These are phyloP conservation scores for Listrodromus nycthemerus DNA, from an alignment of 2,888 invertebrate genomes.

Conservation along the genomic window DNA sequence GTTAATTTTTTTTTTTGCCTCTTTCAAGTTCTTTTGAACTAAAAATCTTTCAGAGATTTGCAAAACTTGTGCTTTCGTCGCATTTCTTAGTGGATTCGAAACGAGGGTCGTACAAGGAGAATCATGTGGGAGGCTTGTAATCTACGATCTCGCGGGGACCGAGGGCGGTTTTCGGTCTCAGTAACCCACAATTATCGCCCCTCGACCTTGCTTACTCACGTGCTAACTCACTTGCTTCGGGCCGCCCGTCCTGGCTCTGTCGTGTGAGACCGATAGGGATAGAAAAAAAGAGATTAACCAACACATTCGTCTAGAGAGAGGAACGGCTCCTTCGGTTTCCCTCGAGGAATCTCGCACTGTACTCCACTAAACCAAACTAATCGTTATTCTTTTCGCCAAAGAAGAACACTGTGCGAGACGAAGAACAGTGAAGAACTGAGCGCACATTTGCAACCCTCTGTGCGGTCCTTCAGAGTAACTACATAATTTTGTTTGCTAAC, in stretches of 20 bases:
- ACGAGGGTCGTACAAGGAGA: slow-evolving; percentile 9
- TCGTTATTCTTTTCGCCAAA: slow-evolving; percentile 52
- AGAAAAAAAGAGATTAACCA: neutral
- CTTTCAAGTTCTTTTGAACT: neutral
- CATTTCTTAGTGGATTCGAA: neutral
- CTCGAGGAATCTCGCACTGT: slow-evolving; percentile 39
- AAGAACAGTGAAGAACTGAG: slow-evolving; percentile 17
- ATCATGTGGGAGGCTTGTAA: slow-evolving; percentile 67
- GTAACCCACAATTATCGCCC: slow-evolving; percentile 78
- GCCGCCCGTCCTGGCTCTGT: neutral
- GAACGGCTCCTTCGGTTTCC: slow-evolving; percentile 29
- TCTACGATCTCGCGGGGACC: slow-evolving; percentile 71
- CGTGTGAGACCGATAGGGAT: neutral
- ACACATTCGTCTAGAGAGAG: slow-evolving; percentile 12
- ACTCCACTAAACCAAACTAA: slow-evolving; percentile 45
- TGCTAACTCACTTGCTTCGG: slow-evolving; percentile 50
- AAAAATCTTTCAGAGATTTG: slow-evolving; percentile 9
- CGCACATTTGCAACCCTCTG: slow-evolving; percentile 18
- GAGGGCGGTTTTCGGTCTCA: slow-evolving; percentile 69
- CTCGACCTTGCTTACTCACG: slow-evolving; percentile 72
- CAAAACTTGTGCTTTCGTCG: neutral
- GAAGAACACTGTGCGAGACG: neutral
- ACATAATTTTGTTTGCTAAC: slow-evolving; percentile 61
- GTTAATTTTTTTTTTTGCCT: neutral
- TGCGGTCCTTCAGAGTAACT: slow-evolving; percentile 45